A percentile compares a stretch with the other conserved stretches of the same genome.
Conservation (phyloP, 2,797 vertebrate species). For the Delichon dasypus region DNA sequence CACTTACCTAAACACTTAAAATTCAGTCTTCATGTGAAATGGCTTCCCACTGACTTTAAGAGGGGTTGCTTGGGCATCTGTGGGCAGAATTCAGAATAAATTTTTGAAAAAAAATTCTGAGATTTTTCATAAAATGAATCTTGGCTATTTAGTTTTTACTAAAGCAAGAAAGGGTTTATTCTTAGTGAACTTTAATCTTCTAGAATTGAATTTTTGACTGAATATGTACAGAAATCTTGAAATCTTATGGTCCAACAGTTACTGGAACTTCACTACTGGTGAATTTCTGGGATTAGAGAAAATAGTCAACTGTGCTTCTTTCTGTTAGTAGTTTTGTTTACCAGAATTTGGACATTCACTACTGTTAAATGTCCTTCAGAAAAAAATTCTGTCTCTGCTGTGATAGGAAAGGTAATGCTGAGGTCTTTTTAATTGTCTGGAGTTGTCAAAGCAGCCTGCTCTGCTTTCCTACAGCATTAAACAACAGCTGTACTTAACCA, state of each 20-base stretch:
- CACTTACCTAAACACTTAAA: neutral
- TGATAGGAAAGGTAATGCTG: neutral
- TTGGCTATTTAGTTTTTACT: neutral
- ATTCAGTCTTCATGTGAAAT: neutral
- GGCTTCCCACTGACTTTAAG: neutral
- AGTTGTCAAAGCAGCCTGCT: neutral
- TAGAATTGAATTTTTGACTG: neutral
- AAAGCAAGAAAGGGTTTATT: neutral
- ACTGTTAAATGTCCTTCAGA: neutral
- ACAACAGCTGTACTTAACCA: neutral
- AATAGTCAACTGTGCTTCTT: neutral
- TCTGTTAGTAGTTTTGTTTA: neutral
- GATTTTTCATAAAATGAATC: neutral
- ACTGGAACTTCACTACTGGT: neutral
- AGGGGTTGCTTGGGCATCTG: neutral
- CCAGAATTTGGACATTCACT: neutral
- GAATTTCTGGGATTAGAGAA: neutral
- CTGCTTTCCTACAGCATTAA: neutral
- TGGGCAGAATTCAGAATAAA: neutral
- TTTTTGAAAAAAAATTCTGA: accelerated
- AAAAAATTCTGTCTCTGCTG: neutral
- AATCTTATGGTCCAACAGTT: neutral
- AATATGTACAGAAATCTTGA: neutral
- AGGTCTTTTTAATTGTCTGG: neutral
- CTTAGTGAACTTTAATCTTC: neutral